A percentile compares a stretch with the other conserved stretches of the same genome.
Conservation (phyloP, 2,888 invertebrate species). For the Eubasilissa splendida region DNA sequence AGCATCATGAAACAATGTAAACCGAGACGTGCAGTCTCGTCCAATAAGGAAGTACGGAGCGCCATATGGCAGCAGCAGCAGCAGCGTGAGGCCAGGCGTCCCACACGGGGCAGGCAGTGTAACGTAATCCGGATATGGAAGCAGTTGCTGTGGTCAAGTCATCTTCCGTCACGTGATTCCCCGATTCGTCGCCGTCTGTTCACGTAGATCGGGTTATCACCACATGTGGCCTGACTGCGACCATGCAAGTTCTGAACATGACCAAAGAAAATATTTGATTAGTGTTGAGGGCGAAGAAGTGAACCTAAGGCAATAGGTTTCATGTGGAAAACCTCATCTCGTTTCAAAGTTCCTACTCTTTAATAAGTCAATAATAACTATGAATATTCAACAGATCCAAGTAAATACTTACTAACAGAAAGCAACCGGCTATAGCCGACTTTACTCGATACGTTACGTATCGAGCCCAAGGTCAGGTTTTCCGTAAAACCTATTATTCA, state of each 20-base stretch:
- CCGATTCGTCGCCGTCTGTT: too few relatives aligned
- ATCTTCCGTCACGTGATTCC: background rate
- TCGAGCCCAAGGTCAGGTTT: too few relatives aligned
- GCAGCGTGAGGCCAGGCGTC: background rate
- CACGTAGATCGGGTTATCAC: background rate
- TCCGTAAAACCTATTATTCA: too few relatives aligned
- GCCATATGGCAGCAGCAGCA: too few relatives aligned
- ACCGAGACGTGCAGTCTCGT: background rate
- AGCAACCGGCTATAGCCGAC: too few relatives aligned
- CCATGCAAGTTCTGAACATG: too few relatives aligned
- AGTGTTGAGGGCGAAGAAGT: background rate
- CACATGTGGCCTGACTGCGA: background rate
- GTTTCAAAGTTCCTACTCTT: too few relatives aligned
- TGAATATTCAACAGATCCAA: too few relatives aligned
- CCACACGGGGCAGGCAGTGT: conserved; percentile 4
- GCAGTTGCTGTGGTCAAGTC: background rate
- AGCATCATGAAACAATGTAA: background rate
- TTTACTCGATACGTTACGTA: too few relatives aligned
- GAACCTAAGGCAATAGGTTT: background rate
- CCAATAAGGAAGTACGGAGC: background rate
- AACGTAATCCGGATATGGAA: conserved; percentile 1
- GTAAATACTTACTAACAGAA: too few relatives aligned
- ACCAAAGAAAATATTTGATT: background rate
- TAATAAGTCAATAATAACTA: too few relatives aligned
- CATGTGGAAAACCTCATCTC: too few relatives aligned